A percentile compares a stretch with the other conserved stretches of the same genome.
Evolutionary conservation across 2,888 invertebrate species (phyloP).

Genomic region (Platycheirus rosarum): DNA sequence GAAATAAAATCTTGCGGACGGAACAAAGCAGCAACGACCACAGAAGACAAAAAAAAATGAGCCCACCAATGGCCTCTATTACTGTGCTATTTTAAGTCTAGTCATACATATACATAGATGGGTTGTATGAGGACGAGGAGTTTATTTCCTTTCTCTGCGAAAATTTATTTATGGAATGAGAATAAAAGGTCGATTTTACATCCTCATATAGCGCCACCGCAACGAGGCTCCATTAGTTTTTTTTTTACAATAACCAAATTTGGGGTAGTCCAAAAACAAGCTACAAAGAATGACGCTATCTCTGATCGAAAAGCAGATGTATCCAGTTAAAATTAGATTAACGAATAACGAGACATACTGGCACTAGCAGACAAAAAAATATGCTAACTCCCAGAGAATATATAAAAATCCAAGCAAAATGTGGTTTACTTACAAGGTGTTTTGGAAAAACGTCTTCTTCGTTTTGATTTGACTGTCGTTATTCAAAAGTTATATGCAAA

Average conservation of each 20-base stretch:
- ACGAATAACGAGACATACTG: conserved; percentile 27
- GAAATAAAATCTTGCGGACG: conserved; percentile 42
- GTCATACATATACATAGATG: conserved; percentile 31
- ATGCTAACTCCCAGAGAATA: not conserved
- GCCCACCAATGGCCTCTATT: conserved; percentile 37
- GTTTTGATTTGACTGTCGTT: conserved; percentile 29
- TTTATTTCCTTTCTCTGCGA: conserved; percentile 34
- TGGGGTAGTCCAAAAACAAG: conserved; percentile 9
- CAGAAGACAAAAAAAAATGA: conserved; percentile 17
- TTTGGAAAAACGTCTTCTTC: conserved; percentile 8
- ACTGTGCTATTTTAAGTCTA: conserved; percentile 53
- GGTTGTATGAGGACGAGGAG: conserved; percentile 20
- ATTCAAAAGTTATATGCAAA: conserved; percentile 62
- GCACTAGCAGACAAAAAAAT: not conserved
- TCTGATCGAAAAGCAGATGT: conserved; percentile 60
- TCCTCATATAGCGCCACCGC: conserved; percentile 14
- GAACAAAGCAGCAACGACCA: conserved; percentile 25
- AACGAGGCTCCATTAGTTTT: too few species aligned
- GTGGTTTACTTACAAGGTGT: conserved; percentile 52
- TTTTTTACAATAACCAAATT: conserved; percentile 33
- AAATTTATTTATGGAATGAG: conserved; percentile 37
- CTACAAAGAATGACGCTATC: conserved; percentile 10
- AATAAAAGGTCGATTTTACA: conserved; percentile 29
- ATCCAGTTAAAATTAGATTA: conserved; percentile 68
- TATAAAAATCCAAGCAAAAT: not conserved